Evolutionary conservation across 2,888 invertebrate species (phyloP), one percentile per base, ranked within the genome.

Genomic region (Pyrrhia umbra): DNA sequence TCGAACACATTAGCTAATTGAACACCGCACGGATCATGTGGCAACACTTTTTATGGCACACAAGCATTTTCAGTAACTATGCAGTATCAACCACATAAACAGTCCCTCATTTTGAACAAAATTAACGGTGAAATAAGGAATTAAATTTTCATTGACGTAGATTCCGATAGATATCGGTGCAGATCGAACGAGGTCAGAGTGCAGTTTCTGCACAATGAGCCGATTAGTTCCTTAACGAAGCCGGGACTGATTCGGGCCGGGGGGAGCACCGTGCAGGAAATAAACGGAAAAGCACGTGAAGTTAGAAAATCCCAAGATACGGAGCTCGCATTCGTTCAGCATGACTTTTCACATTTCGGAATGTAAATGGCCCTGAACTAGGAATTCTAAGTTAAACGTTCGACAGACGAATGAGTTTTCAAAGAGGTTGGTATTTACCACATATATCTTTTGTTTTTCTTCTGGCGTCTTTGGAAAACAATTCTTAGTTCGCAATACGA

Each of bases 151-250:
- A 81, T 83, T 85, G 77, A 77, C 78, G 75, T 77, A 79, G 78
- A 63, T 68, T 56, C 52, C 60, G 59, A 50, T 66, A 77, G 79
- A 63, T 75, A 77, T 75, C 74, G 70, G 69, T 75, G 75, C 68
- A 74, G 79, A 80, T 80, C 73, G 80, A 85, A 84, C 74, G 79
- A 81, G 87, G 85, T 84, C 86, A 85, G 83, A 85, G 84, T 86
- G 87, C 86, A 88, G 81, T 68, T 77, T 68, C 72, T 83, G 85
- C 87, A 89, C 88, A 90, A 89, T 87, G 86, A 87, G 85, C 86
- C 87, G 88, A 90, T 90, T 90, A 88, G 86, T 85, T 86, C 83
- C 81, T 84, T 88, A 90, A 89, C 88, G 89, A 90, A 89, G 74
- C 82, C 79, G 65, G 65, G 62, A 61, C 75, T 67, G 76, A 78